These are phyloP conservation scores for Beroe forskalii DNA, from an alignment of 37 sponge, comb jelly and placozoan genomes.

Conservation along the genomic window DNA sequence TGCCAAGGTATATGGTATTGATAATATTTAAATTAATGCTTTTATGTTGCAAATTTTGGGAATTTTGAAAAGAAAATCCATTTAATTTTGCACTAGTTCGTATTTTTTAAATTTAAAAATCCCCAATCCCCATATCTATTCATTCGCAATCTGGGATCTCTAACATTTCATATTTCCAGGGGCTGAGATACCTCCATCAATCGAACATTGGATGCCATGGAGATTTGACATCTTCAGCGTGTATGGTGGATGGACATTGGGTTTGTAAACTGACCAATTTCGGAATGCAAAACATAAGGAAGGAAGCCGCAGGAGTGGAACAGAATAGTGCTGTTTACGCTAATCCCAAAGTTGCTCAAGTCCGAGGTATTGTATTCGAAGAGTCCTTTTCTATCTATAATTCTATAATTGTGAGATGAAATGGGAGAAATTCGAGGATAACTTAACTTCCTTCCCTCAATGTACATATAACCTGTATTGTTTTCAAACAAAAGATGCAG, in stretches of 20 bases:
- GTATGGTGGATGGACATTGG: slow-evolving; percentile 54
- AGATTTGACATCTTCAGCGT: neutral
- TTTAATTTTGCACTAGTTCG: too few species aligned
- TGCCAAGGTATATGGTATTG: slow-evolving; percentile 12
- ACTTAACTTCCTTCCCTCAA: too few species aligned
- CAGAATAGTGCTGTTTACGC: neutral
- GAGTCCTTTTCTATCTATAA: too few species aligned
- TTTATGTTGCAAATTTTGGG: neutral
- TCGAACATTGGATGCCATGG: slow-evolving; percentile 44
- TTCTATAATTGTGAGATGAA: too few species aligned
- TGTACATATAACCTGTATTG: too few species aligned
- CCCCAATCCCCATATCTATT: too few species aligned
- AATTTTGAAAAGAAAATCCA: too few species aligned
- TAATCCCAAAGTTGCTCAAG: neutral
- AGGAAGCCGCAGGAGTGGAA: neutral
- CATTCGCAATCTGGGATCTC: too few species aligned
- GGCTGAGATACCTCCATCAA: neutral
- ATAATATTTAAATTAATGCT: neutral
- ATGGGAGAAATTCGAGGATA: too few species aligned
- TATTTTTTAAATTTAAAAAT: too few species aligned
- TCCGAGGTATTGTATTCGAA: too few species aligned
- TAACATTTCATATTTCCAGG: slow-evolving; percentile 8
- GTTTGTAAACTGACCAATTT: slow-evolving; percentile 50
- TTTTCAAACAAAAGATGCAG: too few species aligned
- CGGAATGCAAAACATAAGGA: slow-evolving; percentile 24